phyloP scores from a whole-genome alignment of 2,797 vertebrate species.

The Hemibagrus guttatus region DNA sequence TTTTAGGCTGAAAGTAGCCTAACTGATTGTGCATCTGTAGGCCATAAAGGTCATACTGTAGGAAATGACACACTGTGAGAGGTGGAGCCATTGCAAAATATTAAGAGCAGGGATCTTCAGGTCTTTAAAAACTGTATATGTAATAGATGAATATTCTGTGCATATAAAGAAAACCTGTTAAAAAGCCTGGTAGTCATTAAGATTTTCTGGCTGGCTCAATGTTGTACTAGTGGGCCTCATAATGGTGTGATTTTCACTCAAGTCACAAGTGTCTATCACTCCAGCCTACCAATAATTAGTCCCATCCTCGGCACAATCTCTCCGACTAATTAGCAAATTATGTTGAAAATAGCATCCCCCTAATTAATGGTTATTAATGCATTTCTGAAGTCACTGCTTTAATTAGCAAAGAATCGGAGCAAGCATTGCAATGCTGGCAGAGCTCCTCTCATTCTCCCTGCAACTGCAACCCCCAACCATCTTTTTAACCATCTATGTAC shows the following conservation, averaged over 20 bases:
- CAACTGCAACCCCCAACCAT: slow-evolving; percentile 7
- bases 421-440: slow-evolving; percentile 65
- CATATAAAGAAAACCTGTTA: slow-evolving; percentile 33
- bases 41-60: not conserved
- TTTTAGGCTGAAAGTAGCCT: not conserved
- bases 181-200: slow-evolving; percentile 47
- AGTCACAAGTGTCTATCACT: slow-evolving; percentile 86
- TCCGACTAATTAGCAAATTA: slow-evolving; percentile 97
- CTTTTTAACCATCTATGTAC: slow-evolving; percentile 44
- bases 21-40: slow-evolving; percentile 1
- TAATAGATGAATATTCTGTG: not conserved
- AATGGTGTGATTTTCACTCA: slow-evolving; percentile 86
- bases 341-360: slow-evolving; percentile 92
- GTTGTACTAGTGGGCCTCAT: slow-evolving; percentile 69
- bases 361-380: slow-evolving; percentile 96
- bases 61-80: slow-evolving; percentile 38
- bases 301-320: slow-evolving; percentile 84
- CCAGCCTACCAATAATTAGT: slow-evolving; percentile 89
- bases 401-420: slow-evolving; percentile 88
- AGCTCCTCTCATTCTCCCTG: slow-evolving; percentile 21
- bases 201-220: slow-evolving; percentile 59
- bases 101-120: not conserved
- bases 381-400: slow-evolving; percentile 88
- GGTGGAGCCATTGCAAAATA: slow-evolving; percentile 42
- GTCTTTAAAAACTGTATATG: not conserved